These are phyloP conservation scores for Dipodomys ordii DNA, from an alignment of 2,113 vertebrate species.

Conservation along the genomic window DNA sequence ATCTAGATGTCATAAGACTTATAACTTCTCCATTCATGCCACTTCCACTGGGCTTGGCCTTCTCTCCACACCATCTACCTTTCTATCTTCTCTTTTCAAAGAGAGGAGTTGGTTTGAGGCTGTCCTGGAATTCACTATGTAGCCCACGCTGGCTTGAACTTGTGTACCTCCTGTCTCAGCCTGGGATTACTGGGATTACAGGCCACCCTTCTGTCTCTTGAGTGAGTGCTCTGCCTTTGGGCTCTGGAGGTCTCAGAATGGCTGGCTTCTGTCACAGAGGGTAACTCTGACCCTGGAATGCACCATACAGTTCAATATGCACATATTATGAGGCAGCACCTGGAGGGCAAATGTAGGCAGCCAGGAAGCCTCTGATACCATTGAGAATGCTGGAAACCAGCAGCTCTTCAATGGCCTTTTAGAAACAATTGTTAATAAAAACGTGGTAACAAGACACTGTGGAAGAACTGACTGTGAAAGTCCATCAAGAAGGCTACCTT, in stretches of 20 bases:
- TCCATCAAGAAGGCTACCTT: not conserved
- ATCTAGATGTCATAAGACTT: not conserved
- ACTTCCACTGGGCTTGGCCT: not conserved
- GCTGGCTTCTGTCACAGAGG: not conserved
- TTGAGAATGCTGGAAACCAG: not conserved
- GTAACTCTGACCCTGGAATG: not conserved
- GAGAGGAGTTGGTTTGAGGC: no score
- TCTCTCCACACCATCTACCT: not conserved
- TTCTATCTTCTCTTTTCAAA: no score
- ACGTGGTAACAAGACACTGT: accelerated
- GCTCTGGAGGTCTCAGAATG: not conserved
- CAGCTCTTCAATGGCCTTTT: not conserved
- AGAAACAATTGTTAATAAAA: not conserved
- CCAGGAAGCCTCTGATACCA: not conserved
- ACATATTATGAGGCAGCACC: accelerated
- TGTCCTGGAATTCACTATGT: no score
- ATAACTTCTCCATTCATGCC: not conserved
- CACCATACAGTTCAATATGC: not conserved
- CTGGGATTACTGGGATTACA: no score
- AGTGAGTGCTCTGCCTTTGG: not conserved
- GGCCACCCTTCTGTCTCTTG: not conserved
- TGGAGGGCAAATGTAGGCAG: not conserved
- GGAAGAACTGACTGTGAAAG: not conserved
- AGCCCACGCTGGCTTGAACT: no score
- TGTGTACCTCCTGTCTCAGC: no score